Conservation (phyloP, 37 sponge, comb jelly and placozoan genomes). For the Halisarca cf. caerulea region DNA sequence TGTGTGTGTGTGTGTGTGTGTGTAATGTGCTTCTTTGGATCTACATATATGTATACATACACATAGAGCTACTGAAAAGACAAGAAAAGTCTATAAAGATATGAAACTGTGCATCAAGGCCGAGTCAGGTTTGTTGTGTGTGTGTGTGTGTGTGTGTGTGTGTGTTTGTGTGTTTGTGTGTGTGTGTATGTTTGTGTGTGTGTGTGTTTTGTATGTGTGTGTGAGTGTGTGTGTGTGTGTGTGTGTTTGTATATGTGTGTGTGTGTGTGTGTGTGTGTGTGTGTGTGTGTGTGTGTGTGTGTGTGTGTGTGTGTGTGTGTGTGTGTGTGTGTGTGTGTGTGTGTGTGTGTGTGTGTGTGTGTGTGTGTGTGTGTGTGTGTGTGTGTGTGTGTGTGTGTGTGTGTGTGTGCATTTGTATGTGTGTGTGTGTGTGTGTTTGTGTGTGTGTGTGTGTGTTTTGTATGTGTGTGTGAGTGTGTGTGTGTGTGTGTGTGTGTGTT, state of each 20-base stretch:
- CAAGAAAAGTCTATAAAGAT: conserved; percentile 15
- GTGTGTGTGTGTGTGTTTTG: conserved; percentile 20
- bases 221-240: neutral
- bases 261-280: conserved; percentile 18
- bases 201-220: neutral
- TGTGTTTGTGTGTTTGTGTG: conserved; percentile 5
- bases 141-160: conserved; percentile 15
- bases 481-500: conserved; percentile 28
- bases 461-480: conserved; percentile 20
- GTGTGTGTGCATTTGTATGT: conserved; percentile 2
- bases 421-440: conserved; percentile 29
- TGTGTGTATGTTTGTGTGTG: neutral
- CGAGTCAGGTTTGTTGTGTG: conserved; percentile 49
- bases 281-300: conserved; percentile 32
- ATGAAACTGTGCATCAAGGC: conserved; percentile 27
- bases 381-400: conserved; percentile 21
- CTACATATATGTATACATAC: too few species aligned
- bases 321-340: conserved; percentile 25
- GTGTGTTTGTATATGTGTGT: conserved; percentile 20
- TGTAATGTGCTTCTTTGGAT: neutral
- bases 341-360: conserved; percentile 31
- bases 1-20: neutral
- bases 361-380: too few species aligned
- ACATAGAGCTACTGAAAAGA: conserved; percentile 8
- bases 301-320: conserved; percentile 26